Evolutionary conservation across 2,888 invertebrate species (phyloP), one percentile per base, ranked within the genome.

Genomic region (Nomada flava): DNA sequence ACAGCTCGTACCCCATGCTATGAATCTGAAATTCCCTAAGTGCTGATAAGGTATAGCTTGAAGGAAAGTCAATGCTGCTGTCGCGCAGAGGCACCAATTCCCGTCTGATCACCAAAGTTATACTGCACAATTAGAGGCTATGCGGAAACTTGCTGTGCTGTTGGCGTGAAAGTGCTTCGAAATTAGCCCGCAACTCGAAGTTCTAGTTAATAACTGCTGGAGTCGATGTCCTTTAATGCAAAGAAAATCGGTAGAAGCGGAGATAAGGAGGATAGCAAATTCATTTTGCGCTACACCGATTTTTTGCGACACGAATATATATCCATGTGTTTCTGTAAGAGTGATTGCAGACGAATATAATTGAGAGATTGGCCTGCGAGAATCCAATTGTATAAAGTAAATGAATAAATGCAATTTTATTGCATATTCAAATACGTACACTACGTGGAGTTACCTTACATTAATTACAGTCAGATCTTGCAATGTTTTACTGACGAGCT

Each of bases 71-170:
- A 47, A 70, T 59, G 67, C 7, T 23, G 18, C 67, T 42, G 52
- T 55, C 55, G 36, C 36, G 42, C 67, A 36, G 67, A 67, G 36
- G 36, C 67, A 67, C 67, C 67, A 55, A 55, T 67, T 67, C 52
- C 29, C 52, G 20, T 53, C 29, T 50, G 64, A 64, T 64, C 52
- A 13, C 52, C 29, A 53, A 65, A 52, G 52, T 53, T 65, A 65
- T 36, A 65, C 65, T 53, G 65, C 15, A 53, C 52, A 65, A 65
- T 65, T 65, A 65, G 36, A 65, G 50, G 52, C 36, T 44, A 53
- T 26, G 29, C n/a, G 2, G 29, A n/a, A 65, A 53, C 65, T 65
- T 65, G 20, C 29, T 36, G 50, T 26, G 65, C 65, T 44, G 52
- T 36, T 36, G 15, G 65, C 29, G 52, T 53, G 65, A 53, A 36